These are phyloP conservation scores for Lota lota DNA, from an alignment of 2,113 vertebrate species.

Conservation along the genomic window DNA sequence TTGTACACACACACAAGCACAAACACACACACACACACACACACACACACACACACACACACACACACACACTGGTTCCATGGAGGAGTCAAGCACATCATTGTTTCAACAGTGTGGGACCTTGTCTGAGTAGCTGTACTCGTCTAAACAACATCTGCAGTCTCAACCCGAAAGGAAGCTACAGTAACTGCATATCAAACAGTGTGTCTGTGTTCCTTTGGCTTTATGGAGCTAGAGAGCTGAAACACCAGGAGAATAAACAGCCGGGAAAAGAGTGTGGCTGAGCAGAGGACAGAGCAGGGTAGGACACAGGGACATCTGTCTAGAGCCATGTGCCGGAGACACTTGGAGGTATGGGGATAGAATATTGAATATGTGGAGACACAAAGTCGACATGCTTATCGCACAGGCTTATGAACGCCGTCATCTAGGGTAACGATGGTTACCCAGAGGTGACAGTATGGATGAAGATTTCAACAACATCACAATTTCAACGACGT, in stretches of 20 bases:
- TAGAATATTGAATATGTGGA: too few species aligned
- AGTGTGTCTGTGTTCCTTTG: not conserved
- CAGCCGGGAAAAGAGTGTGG: constrained; percentile 14
- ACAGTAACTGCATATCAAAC: constrained; percentile 18
- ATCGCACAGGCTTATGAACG: too few species aligned
- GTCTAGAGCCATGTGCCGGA: not conserved
- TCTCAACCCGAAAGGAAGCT: constrained; percentile 4
- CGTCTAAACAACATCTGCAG: constrained; percentile 25
- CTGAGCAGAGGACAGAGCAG: not conserved
- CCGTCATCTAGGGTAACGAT: too few species aligned
- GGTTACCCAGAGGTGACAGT: too few species aligned
- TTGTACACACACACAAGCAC: too few species aligned
- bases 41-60: not conserved
- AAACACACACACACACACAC: too few species aligned
- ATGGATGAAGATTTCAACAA: too few species aligned
- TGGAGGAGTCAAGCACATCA: constrained; percentile 31
- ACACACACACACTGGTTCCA: constrained; percentile 3
- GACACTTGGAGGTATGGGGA: not conserved
- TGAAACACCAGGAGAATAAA: not conserved
- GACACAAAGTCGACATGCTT: too few species aligned
- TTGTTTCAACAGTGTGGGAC: constrained; percentile 25
- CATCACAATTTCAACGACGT: too few species aligned
- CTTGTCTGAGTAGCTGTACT: constrained; percentile 14
- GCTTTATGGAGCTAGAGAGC: constrained; percentile 3
- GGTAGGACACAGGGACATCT: not conserved